Evolutionary conservation across 1,140 invertebrate genomes (phyloP).

Genomic region (Bombus pascuorum): DNA sequence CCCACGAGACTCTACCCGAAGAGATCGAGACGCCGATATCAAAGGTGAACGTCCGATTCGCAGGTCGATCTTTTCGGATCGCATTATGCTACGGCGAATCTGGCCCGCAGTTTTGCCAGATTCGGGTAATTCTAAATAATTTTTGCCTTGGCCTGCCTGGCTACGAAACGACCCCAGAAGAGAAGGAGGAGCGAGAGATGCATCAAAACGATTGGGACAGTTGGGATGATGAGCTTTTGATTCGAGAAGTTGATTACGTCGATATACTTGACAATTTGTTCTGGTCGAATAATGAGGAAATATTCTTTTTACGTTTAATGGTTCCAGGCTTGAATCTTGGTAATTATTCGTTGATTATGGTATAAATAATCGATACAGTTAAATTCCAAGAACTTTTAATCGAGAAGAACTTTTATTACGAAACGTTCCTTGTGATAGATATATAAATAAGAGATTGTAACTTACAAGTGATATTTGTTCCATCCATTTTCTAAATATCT

Average conservation of each 20-base stretch:
- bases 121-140: conserved; percentile 60
- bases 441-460: too few species aligned
- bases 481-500: too few species aligned
- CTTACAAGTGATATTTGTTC: too few species aligned
- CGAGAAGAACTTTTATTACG: too few species aligned
- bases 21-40: conserved; percentile 68
- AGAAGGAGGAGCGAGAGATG: neutral
- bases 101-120: conserved; percentile 34
- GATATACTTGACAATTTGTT: neutral
- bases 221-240: neutral
- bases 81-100: conserved; percentile 40
- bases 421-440: too few species aligned
- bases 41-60: conserved; percentile 51
- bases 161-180: neutral
- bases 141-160: neutral
- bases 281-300: neutral
- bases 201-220: neutral
- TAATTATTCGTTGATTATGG: neutral
- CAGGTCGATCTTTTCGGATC: conserved; percentile 46
- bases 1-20: conserved; percentile 17
- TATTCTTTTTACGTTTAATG: neutral
- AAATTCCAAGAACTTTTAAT: too few species aligned
- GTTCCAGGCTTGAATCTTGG: neutral
- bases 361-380: neutral
- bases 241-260: neutral